Evolutionary conservation across 2,797 vertebrate genomes (phyloP).

Genomic region (Anabacerthia variegaticeps): DNA sequence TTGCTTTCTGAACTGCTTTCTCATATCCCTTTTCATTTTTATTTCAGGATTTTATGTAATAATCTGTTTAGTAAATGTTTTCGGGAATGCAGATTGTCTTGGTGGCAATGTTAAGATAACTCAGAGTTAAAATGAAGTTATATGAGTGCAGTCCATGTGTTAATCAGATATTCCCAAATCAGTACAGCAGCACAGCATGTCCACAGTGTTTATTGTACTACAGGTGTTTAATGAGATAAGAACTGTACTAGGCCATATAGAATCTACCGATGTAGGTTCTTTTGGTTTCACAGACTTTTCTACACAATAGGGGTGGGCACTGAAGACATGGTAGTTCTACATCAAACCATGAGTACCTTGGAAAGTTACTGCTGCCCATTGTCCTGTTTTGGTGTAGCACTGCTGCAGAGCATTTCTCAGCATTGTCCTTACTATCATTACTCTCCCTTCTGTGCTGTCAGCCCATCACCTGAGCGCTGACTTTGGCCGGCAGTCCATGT

Average conservation of each 20-base stretch:
- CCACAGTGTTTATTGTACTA: background rate
- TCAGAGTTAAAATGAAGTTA: background rate
- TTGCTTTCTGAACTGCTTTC: background rate
- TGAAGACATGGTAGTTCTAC: background rate
- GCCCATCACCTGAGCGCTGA: background rate
- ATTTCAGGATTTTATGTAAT: background rate
- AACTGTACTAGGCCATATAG: background rate
- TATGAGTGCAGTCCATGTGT: fast-evolving
- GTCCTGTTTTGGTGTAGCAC: background rate
- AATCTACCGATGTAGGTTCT: background rate
- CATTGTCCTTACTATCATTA: fast-evolving
- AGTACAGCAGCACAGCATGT: background rate
- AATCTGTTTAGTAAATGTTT: background rate
- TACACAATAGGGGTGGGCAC: background rate
- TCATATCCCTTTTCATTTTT: background rate
- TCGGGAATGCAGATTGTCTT: background rate
- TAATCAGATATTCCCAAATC: background rate
- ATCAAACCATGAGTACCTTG: background rate
- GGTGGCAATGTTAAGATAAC: background rate
- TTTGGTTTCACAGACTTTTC: background rate
- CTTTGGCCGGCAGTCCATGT: background rate
- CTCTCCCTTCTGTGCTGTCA: background rate
- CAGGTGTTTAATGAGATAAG: background rate
- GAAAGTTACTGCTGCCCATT: background rate
- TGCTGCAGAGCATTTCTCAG: background rate